Evolutionary conservation across 2,888 invertebrate species (phyloP).

Genomic region (Scaptomyza caliginosa): DNA sequence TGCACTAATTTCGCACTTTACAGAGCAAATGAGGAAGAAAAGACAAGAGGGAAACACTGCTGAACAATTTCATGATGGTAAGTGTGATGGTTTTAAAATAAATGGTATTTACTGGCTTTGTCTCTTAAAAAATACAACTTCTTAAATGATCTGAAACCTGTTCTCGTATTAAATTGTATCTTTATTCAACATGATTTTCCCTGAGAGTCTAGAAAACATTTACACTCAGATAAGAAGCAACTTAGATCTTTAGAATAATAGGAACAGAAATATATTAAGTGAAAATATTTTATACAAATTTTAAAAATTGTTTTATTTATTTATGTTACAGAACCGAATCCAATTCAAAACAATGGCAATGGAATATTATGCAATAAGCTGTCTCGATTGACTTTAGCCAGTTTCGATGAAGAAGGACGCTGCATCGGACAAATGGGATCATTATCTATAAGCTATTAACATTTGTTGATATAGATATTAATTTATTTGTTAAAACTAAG

Average conservation of each 20-base stretch:
- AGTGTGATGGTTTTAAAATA: constrained; percentile 16
- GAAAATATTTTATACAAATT: too few relatives aligned
- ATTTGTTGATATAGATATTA: constrained; percentile 61
- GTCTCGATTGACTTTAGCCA: constrained; percentile 93
- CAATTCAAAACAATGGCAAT: constrained; percentile 84
- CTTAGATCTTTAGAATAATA: too few relatives aligned
- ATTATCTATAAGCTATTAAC: constrained; percentile 88
- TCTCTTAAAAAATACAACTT: background rate
- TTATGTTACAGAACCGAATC: constrained; percentile 82
- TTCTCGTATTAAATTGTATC: too few relatives aligned
- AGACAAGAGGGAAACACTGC: constrained; percentile 84
- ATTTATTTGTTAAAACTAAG: constrained; percentile 49
- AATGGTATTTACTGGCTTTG: background rate
- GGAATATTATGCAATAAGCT: constrained; percentile 92
- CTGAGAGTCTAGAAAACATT: too few relatives aligned
- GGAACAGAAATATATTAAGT: too few relatives aligned
- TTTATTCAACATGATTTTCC: too few relatives aligned
- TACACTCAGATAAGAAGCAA: too few relatives aligned
- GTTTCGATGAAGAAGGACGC: constrained; percentile 94
- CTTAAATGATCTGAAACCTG: too few relatives aligned
- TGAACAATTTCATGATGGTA: constrained; percentile 84
- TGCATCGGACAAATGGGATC: constrained; percentile 95
- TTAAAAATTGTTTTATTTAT: background rate
- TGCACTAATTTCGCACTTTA: constrained; percentile 92
- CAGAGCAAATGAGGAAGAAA: constrained; percentile 89